Conservation (phyloP, 1,140 invertebrate species). For the Berghia stephanieae region DNA sequence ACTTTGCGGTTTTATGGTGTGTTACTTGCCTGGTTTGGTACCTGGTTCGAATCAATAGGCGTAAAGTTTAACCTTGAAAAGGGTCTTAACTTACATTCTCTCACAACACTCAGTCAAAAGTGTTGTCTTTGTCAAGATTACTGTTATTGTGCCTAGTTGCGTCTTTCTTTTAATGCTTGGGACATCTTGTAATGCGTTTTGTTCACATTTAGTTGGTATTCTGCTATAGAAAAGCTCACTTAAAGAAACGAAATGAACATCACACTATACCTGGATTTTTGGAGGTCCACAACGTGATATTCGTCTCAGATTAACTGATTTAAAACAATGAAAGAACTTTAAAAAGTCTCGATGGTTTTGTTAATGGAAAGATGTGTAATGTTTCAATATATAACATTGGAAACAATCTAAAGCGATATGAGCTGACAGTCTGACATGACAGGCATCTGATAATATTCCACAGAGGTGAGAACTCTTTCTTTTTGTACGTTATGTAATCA, state of each 20-base stretch:
- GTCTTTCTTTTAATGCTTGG: no score
- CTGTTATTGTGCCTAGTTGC: no score
- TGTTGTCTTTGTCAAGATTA: no score
- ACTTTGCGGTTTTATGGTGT: no score
- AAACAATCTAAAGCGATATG: not conserved
- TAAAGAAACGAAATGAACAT: not conserved
- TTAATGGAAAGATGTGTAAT: not conserved
- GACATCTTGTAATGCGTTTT: no score
- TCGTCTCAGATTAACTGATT: not conserved
- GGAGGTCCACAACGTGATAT: not conserved
- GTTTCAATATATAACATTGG: not conserved
- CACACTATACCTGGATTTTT: not conserved
- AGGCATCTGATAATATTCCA: not conserved
- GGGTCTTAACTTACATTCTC: no score
- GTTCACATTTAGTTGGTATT: no score
- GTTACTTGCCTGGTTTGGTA: no score
- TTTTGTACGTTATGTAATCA: not conserved
- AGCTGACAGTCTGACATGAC: not conserved
- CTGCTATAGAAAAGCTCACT: not conserved
- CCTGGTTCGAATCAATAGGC: no score
- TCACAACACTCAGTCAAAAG: no score
- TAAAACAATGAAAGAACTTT: not conserved
- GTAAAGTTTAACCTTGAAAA: no score
- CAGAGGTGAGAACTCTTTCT: not conserved
- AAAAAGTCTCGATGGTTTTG: no score